Evolutionary conservation across 2,888 invertebrate species (phyloP).

Genomic region (Lasioglossum morio): DNA sequence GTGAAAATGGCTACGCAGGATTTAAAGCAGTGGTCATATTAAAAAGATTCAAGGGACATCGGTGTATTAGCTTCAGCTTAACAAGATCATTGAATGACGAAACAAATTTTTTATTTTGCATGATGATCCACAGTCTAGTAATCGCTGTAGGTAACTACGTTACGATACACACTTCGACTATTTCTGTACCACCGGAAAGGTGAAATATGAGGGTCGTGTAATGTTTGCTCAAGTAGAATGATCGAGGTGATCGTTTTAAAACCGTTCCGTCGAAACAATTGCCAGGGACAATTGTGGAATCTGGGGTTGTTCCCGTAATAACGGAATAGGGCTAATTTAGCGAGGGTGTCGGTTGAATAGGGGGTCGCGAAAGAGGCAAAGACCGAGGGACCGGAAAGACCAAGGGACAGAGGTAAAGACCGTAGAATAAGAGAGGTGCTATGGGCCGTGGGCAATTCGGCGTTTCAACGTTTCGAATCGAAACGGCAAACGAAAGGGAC

Average conservation of each 20-base stretch:
- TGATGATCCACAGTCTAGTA: too few species aligned
- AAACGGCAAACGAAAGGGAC: constrained; percentile 37
- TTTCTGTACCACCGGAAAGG: not conserved
- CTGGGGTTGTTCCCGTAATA: not conserved
- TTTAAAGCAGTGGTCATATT: too few species aligned
- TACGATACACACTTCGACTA: too few species aligned
- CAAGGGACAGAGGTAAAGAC: not conserved
- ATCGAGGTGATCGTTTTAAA: not conserved
- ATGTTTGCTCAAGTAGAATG: not conserved
- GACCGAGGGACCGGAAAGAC: not conserved
- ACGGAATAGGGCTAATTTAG: not conserved
- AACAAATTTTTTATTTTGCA: too few species aligned
- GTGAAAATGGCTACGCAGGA: too few species aligned
- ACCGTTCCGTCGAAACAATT: not conserved
- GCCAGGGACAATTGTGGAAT: not conserved
- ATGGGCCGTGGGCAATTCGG: constrained; percentile 48
- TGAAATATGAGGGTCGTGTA: not conserved
- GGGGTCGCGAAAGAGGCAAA: not conserved
- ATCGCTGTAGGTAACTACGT: too few species aligned
- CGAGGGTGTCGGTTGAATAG: not conserved
- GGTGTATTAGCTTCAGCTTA: too few species aligned
- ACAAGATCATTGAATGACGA: too few species aligned
- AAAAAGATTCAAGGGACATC: too few species aligned
- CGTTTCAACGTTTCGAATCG: not conserved
- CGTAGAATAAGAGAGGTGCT: not conserved